Percentiles rank a stretch among this genome's conserved stretches.
Conservation (phyloP, 2,113 vertebrate species). For the Scolopax mira region DNA sequence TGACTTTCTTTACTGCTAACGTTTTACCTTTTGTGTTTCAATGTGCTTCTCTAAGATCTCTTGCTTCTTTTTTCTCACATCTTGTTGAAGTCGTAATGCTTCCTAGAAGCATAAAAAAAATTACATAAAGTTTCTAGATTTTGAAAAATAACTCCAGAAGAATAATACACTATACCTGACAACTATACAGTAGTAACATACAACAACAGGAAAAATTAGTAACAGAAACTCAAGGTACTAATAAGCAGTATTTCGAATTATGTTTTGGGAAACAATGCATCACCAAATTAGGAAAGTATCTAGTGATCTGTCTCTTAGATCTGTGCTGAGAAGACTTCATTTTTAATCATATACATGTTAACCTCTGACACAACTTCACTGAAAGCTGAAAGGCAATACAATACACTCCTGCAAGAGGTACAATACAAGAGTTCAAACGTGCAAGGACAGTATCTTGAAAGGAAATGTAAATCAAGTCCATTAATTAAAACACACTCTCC, state of each 20-base stretch:
- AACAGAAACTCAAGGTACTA: background rate
- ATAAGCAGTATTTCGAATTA: background rate
- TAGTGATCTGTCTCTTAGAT: background rate
- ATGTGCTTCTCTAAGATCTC: slow-evolving; percentile 98
- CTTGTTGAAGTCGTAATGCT: slow-evolving; percentile 91
- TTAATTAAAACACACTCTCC: background rate
- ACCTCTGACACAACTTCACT: background rate
- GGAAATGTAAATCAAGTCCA: background rate
- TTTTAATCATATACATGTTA: background rate
- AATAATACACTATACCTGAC: background rate
- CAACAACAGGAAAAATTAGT: background rate
- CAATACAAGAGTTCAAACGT: background rate
- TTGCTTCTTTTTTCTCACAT: slow-evolving; percentile 96
- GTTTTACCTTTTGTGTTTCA: slow-evolving; percentile 94
- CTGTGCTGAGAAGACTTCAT: background rate
- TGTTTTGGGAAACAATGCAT: background rate
- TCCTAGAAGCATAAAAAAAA: slow-evolving; percentile 77
- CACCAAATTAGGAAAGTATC: background rate
- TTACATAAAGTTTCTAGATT: slow-evolving; percentile 26
- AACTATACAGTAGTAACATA: background rate
- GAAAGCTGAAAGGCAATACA: background rate
- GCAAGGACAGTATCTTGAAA: background rate
- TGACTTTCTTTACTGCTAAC: background rate
- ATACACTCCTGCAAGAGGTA: background rate
- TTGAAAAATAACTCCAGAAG: background rate